Percentiles rank a stretch among this genome's conserved stretches.
phyloP scores from a whole-genome alignment of 2,888 invertebrate genomes.

The Acrobasis suavella region DNA sequence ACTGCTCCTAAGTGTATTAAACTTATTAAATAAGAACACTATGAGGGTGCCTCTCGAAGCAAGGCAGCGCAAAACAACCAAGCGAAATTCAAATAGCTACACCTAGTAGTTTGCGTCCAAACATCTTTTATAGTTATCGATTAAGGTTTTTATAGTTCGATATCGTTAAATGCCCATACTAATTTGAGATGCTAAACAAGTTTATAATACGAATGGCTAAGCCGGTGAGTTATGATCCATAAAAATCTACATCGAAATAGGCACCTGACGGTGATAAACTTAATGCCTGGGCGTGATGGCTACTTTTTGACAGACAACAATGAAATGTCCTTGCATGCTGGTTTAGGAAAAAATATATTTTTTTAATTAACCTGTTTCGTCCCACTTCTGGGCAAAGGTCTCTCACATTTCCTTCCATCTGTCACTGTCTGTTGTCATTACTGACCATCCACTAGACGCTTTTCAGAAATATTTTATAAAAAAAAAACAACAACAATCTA shows the following conservation, averaged over 20 bases:
- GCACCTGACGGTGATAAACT: background rate
- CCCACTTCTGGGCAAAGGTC: no score
- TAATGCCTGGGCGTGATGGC: background rate
- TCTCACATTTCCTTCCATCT: no score
- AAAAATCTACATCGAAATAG: slow-evolving; percentile 8
- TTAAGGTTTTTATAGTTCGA: slow-evolving; percentile 4
- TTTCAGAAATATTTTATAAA: no score
- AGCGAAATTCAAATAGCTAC: background rate
- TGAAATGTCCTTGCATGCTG: no score
- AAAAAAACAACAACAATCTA: no score
- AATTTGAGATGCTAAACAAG: slow-evolving; percentile 7
- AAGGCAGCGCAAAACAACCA: background rate
- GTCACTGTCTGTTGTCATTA: no score
- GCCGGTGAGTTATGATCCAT: slow-evolving; percentile 2
- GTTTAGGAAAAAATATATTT: no score
- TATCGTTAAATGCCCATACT: slow-evolving; percentile 8
- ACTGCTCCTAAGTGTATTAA: no score
- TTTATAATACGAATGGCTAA: slow-evolving; percentile 5
- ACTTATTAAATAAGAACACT: no score
- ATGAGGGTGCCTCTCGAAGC: no score
- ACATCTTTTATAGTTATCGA: background rate
- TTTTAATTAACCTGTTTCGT: no score
- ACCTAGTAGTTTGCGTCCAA: background rate
- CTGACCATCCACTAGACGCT: no score
- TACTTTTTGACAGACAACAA: background rate